phyloP scores from a whole-genome alignment of 2,797 vertebrate species.

The Poecilia velifera region DNA sequence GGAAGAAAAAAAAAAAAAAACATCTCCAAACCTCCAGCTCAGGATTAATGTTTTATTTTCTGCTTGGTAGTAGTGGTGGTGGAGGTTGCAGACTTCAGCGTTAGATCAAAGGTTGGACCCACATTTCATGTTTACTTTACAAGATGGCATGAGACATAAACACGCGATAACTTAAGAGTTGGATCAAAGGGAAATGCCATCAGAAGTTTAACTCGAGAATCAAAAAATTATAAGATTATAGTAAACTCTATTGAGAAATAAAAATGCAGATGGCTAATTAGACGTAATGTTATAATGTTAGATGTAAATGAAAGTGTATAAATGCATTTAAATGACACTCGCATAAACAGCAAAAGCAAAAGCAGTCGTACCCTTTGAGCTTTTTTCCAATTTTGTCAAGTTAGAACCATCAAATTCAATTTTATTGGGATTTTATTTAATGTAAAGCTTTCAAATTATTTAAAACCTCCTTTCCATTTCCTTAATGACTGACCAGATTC shows the following conservation, averaged over 20 bases:
- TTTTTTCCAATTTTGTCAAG: neutral
- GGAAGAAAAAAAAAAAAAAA: too few relatives aligned
- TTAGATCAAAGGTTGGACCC: slow-evolving; percentile 50
- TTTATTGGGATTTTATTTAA: neutral
- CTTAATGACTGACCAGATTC: neutral
- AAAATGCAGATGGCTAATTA: neutral
- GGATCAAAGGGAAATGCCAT: slow-evolving; percentile 51
- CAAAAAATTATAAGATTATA: slow-evolving; percentile 17
- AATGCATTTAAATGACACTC: neutral
- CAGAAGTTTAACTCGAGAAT: neutral
- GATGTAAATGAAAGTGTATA: slow-evolving; percentile 10
- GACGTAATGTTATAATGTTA: neutral
- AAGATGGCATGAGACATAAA: slow-evolving; percentile 40
- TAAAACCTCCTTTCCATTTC: neutral
- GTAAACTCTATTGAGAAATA: slow-evolving; percentile 23
- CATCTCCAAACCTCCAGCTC: neutral
- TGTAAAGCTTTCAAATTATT: neutral
- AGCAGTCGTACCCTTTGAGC: neutral
- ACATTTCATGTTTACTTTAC: slow-evolving; percentile 50
- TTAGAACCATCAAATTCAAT: neutral
- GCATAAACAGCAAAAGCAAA: slow-evolving; percentile 5
- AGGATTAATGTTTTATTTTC: slow-evolving; percentile 33
- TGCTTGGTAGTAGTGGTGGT: slow-evolving; percentile 6
- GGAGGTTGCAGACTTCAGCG: slow-evolving; percentile 21
- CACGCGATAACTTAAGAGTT: slow-evolving; percentile 14